Base-by-base conservation (phyloP, 2,113 vertebrate genomes). In the Girardinichthys multiradiatus region DNA sequence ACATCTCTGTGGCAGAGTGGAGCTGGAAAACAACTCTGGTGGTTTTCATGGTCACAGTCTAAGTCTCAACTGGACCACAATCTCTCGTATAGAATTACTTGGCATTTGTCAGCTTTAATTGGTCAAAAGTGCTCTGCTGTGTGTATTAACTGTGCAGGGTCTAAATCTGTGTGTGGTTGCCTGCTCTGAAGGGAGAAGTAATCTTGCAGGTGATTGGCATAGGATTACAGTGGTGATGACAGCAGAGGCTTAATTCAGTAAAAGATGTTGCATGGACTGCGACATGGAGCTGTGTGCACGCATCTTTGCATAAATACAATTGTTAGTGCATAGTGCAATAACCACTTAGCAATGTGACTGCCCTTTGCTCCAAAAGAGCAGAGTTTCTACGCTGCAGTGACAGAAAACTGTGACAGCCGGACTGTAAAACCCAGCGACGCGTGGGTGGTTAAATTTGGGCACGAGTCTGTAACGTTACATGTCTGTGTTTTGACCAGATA, bases 11-110 rank as follows among this genome's bases (percentile, higher is more conserved):
- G 71, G 85, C 68, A 61, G 73, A 79, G 65, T n/a, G 14, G 45
- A 70, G 68, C 76, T 89, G 81, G 70, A 90, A 88, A 90, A 87
- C 57, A 68, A 51, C 62, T 76, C 28, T 60, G 74, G 76, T 66
- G 82, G 79, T 82, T 86, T 87, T 82, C 71, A 76, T 78, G 65
- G 80, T 84, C 70, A 61, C 45, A 76, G 70, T 80, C 76, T 61
- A 67, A 80, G 74, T 72, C 72, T 70, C 31, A 17, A 79, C 54
- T 74, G 48, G 77, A 87, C 86, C 81, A 72, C 79, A 84, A 82
- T 79, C 81, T 63, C 82, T 69, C 71, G 70, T 84, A 69, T 85
- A 80, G 73, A 74, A 1, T 89, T 86, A 81, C 86, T 84, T 82
- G 76, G 70, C 68, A 77, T 79, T 86, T 80, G 83, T 80, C 70